These are phyloP conservation scores for Oryzias dopingdopingensis DNA, from an alignment of 2,797 vertebrate genomes.

Conservation along the genomic window DNA sequence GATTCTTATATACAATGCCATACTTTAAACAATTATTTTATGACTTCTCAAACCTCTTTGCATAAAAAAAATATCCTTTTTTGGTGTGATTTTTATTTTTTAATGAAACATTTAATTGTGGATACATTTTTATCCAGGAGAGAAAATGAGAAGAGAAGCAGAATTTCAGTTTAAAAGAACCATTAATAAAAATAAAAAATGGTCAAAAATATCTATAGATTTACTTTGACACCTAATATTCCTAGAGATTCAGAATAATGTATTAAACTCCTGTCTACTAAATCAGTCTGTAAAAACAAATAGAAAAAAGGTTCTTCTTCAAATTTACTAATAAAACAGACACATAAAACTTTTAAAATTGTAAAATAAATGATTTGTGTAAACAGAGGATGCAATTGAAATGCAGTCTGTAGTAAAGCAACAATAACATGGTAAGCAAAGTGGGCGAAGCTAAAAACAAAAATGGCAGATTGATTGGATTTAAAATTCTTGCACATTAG, in stretches of 20 bases:
- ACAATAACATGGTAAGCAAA: constrained; percentile 32
- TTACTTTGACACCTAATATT: constrained; percentile 67
- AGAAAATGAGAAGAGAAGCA: constrained; percentile 64
- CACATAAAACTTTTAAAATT: neutral
- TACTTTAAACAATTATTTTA: constrained; percentile 50
- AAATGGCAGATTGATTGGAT: constrained; percentile 54
- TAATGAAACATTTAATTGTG: constrained; percentile 63
- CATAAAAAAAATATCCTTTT: no score
- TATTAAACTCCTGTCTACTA: constrained; percentile 49
- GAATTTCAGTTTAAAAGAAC: constrained; percentile 63
- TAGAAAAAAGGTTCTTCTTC: neutral
- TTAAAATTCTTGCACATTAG: constrained; percentile 25
- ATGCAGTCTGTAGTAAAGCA: constrained; percentile 33
- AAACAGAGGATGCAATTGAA: constrained; percentile 6
- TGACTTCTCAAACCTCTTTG: constrained; percentile 52
- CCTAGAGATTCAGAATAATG: constrained; percentile 61
- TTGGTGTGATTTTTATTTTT: neutral
- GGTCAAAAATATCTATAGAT: constrained; percentile 69
- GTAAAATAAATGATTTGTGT: constrained; percentile 11
- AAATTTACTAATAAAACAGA: neutral
- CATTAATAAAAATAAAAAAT: constrained; percentile 79
- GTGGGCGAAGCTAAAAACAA: constrained; percentile 13
- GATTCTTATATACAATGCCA: neutral
- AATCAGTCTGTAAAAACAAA: neutral
- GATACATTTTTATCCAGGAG: constrained; percentile 76